Conservation (phyloP, 2,113 vertebrate species). For the Nyctibius bracteatus region DNA sequence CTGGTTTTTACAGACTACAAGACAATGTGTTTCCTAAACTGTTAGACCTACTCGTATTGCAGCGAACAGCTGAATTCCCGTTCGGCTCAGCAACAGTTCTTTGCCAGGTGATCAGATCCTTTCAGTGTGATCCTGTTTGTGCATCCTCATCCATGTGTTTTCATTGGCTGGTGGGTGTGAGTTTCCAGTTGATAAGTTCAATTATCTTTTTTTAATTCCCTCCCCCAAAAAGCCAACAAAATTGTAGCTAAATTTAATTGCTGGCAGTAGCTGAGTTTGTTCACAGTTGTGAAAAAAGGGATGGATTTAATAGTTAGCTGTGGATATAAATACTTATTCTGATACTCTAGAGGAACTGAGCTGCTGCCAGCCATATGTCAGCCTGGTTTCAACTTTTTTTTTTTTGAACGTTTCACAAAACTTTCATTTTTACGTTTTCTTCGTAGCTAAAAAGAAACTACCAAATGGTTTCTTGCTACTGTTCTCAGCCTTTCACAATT, state of each 20-base stretch:
- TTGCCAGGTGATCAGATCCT: background rate
- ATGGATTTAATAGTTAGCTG: background rate
- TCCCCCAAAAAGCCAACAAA: background rate
- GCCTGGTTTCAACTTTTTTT: background rate
- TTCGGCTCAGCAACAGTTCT: background rate
- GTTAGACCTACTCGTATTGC: background rate
- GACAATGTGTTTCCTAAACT: background rate
- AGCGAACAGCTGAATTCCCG: background rate
- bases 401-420: background rate
- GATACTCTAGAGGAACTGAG: background rate
- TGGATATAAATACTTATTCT: background rate
- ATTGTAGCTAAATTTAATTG: background rate
- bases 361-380: background rate
- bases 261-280: background rate
- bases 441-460: conserved; percentile 12
- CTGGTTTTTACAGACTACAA: background rate
- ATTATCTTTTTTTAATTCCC: background rate
- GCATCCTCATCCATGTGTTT: background rate
- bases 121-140: accelerated
- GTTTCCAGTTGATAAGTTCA: background rate
- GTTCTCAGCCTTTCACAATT: conserved; percentile 16
- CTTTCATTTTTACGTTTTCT: conserved; percentile 3
- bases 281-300: background rate
- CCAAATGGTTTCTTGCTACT: conserved; percentile 1
- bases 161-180: background rate